A percentile compares a stretch with the other conserved stretches of the same genome.
Evolutionary conservation across 2,888 invertebrate species (phyloP).

Genomic region (Drosophila ezoana): DNA sequence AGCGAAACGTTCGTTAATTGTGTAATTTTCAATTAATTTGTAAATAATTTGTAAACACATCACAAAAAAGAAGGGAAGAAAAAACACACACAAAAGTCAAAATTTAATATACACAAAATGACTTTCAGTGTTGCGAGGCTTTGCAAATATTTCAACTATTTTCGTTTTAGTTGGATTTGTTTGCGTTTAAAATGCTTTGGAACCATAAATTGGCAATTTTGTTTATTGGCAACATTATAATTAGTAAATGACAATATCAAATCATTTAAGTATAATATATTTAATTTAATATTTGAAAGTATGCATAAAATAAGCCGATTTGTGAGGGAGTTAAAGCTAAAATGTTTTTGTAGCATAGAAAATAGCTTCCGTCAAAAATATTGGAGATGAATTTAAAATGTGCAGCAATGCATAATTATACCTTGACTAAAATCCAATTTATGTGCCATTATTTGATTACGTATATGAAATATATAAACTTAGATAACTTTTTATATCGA

Average conservation of each 20-base stretch:
- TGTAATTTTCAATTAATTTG: constrained; percentile 70
- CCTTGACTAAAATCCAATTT: too few species aligned
- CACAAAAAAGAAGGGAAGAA: neutral
- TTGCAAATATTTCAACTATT: neutral
- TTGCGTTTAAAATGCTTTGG: constrained; percentile 13
- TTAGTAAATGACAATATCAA: constrained; percentile 17
- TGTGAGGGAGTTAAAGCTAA: too few species aligned
- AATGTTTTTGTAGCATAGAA: too few species aligned
- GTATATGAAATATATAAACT: too few species aligned
- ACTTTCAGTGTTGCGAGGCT: constrained; percentile 6
- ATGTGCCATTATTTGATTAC: too few species aligned
- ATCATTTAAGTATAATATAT: constrained; percentile 8
- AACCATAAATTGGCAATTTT: constrained; percentile 35
- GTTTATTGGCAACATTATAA: constrained; percentile 21
- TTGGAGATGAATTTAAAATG: too few species aligned
- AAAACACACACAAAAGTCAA: constrained; percentile 17
- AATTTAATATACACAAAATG: constrained; percentile 2
- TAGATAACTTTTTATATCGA: too few species aligned
- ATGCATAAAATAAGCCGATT: neutral
- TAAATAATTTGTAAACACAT: constrained; percentile 60
- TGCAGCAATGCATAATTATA: too few species aligned
- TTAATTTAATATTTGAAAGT: neutral
- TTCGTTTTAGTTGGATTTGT: constrained; percentile 27
- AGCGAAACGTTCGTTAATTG: constrained; percentile 46
- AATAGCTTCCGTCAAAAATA: too few species aligned